A percentile compares a stretch with the other conserved stretches of the same genome.
Evolutionary conservation across 1,140 invertebrate species (phyloP).

Genomic region (Brachionus sp.): DNA sequence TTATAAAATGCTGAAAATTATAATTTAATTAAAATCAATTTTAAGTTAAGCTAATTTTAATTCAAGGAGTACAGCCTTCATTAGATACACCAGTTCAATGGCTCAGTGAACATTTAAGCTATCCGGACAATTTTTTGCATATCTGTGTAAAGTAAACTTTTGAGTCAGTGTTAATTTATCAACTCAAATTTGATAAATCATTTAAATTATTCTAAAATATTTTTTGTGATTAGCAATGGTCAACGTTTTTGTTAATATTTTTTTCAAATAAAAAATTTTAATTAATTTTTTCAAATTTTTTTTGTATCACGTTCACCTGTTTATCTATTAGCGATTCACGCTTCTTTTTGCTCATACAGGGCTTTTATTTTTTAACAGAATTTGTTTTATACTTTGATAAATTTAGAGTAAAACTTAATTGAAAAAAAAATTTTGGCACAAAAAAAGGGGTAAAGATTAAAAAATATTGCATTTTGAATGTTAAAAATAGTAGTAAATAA

Average conservation of each 20-base stretch:
- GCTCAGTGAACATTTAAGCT: constrained; percentile 94
- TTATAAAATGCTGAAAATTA: constrained; percentile 31
- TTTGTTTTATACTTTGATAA: too few species aligned
- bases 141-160: constrained; percentile 52
- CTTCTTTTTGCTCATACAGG: too few species aligned
- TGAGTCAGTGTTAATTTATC: background rate
- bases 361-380: too few species aligned
- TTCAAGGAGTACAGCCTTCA: constrained; percentile 83
- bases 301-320: too few species aligned
- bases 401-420: too few species aligned
- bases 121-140: constrained; percentile 97
- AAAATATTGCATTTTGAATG: too few species aligned
- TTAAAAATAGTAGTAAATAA: too few species aligned
- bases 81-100: constrained; percentile 88
- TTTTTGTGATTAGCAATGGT: background rate
- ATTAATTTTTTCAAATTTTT: too few species aligned
- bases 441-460: too few species aligned
- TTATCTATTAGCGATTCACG: too few species aligned
- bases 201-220: background rate
- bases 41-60: constrained; percentile 65
- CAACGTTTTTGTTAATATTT: background rate
- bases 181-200: background rate
- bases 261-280: constrained; percentile 9
- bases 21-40: constrained; percentile 45
- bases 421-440: too few species aligned